These are phyloP conservation scores for Scomber colias DNA, from an alignment of 2,113 vertebrate genomes.

Conservation along the genomic window DNA sequence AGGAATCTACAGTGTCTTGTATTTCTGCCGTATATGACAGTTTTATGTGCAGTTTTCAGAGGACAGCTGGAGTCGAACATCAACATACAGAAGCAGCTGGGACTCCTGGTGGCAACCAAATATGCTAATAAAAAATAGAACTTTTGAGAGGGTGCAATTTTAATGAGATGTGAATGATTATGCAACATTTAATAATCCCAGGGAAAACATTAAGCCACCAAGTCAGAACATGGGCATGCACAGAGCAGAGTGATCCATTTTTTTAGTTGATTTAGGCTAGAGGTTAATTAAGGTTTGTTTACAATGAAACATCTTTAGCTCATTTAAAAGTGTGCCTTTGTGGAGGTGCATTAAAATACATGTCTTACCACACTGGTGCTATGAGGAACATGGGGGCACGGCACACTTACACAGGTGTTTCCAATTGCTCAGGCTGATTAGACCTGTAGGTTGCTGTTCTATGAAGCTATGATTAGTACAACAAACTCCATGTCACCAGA, in stretches of 20 bases:
- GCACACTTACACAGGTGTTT: no score
- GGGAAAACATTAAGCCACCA: slow-evolving; percentile 34
- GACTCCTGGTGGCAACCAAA: slow-evolving; percentile 55
- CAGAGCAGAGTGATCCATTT: slow-evolving; percentile 7
- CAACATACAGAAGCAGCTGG: slow-evolving; percentile 62
- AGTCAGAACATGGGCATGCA: slow-evolving; percentile 16
- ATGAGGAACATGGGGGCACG: neutral
- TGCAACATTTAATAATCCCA: slow-evolving; percentile 44
- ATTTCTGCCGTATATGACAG: slow-evolving; percentile 13
- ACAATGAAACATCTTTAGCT: neutral
- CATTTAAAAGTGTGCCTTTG: slow-evolving; percentile 2
- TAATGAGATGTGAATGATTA: slow-evolving; percentile 63
- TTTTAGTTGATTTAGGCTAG: slow-evolving; percentile 7
- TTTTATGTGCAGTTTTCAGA: slow-evolving; percentile 21
- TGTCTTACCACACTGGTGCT: neutral
- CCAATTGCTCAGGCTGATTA: no score
- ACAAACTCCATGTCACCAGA: neutral
- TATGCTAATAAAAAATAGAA: slow-evolving; percentile 58
- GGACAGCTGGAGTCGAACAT: slow-evolving; percentile 64
- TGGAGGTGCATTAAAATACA: neutral
- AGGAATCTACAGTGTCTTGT: neutral
- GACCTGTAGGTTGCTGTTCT: neutral
- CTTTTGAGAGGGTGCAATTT: slow-evolving; percentile 46
- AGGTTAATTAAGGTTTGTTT: slow-evolving; percentile 40
- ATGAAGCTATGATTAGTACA: no score